Conservation (phyloP, 1,140 invertebrate genomes). For the Galleria mellonella region DNA sequence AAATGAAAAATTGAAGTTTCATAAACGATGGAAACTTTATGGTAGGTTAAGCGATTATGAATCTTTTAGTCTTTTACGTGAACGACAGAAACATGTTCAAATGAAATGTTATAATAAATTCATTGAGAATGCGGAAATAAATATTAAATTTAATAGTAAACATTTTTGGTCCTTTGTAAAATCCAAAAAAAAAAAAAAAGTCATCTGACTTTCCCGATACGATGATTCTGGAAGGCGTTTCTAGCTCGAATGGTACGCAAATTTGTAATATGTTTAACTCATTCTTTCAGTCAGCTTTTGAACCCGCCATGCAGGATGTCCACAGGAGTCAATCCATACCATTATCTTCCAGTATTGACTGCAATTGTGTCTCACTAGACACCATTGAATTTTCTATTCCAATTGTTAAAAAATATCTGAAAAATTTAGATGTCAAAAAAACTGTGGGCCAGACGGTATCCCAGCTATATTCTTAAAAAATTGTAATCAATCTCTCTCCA, state of each 20-base stretch:
- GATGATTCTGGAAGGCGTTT: neutral
- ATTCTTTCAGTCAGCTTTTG: neutral
- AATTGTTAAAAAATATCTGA: neutral
- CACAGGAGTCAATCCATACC: neutral
- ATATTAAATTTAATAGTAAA: neutral
- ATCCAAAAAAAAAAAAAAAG: conserved; percentile 3
- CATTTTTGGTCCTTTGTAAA: conserved; percentile 7
- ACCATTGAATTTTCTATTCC: neutral
- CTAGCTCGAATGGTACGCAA: neutral
- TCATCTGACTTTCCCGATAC: neutral
- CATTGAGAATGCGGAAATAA: neutral
- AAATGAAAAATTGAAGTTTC: conserved; percentile 18
- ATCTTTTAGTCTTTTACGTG: conserved; percentile 5
- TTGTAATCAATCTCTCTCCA: neutral
- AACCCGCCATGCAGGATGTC: too few relatives aligned
- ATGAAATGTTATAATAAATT: conserved; percentile 2
- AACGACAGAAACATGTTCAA: conserved; percentile 7
- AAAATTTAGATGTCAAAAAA: neutral
- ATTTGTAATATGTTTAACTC: neutral
- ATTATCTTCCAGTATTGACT: neutral
- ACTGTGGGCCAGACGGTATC: neutral
- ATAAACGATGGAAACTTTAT: conserved; percentile 22
- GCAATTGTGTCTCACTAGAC: neutral
- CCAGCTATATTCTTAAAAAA: neutral
- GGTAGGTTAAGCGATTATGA: conserved; percentile 12